Base-by-base conservation (phyloP, 2,888 invertebrate species). In the Limnephilus rhombicus region DNA sequence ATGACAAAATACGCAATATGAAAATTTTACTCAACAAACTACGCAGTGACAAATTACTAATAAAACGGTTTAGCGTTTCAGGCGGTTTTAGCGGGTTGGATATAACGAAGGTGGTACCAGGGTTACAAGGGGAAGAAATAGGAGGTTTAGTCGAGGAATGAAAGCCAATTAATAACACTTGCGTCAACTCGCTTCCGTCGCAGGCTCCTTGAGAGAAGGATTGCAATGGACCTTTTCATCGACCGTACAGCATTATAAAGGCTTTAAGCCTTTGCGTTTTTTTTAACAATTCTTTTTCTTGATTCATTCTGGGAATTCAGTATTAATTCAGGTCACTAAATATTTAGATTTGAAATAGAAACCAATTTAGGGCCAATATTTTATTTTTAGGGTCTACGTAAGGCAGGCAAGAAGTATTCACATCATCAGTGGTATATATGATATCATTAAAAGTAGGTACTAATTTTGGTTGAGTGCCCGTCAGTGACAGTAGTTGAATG, bases 141-240 rank as follows among this genome's bases (percentile, higher is more conserved):
- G 82, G 31, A 34, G 31, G 15, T 31, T 53, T 49, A 49, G 53
- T 13, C 15, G 9, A 45, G 85, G 45, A 24, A n/a, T 34, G 41
- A 85, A 45, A 41, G 37, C 41, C 87, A 87, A 87, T 87, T 87
- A 87, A 87, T 53, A 87, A 87, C 87, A 87, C 87, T 87, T 31
- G 53, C 29, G 53, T 12, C 53, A 87, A 29, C 53, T 9, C 31
- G 53, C 18, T 53, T 87, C 53, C 15, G 31, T 31, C 12, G 41
- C 85, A 53, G 87, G 34, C 87, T 87, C 87, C 1, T 31, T 29
- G 34, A 85, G 24, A 41, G 37, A 85, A n/a, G n/a, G 68, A 9
- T 18, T 7, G 18, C 24, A 3, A 18, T 24, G 7, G 18, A 53
- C 18, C 5, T 68, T 24, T 68, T 68, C 24, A 68, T 18, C 24